Evolutionary conservation across 53 echinoderm and acorn worm genomes (phyloP).

Genomic region (Temnopleurus reevesii): DNA sequence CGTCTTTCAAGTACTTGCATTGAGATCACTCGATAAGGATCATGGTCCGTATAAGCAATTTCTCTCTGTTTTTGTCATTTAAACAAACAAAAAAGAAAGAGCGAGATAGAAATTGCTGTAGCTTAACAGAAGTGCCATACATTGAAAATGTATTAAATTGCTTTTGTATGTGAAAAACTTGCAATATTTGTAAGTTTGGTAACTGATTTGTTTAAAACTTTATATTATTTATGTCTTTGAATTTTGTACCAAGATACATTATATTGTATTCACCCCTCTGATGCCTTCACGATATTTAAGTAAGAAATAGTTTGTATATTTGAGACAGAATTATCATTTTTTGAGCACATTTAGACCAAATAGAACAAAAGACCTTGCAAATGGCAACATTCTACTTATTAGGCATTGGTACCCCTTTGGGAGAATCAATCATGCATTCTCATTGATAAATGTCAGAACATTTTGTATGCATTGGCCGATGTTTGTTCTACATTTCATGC

Average conservation of each 20-base stretch:
- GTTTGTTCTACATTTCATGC: neutral
- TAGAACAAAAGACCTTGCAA: constrained; percentile 1
- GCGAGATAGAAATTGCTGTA: constrained; percentile 1
- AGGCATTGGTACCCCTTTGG: neutral
- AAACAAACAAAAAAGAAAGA: neutral
- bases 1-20: neutral
- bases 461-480: neutral
- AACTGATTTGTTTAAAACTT: neutral
- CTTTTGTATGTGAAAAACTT: constrained; percentile 1
- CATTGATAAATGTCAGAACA: neutral
- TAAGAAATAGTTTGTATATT: constrained; percentile 9
- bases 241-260: neutral
- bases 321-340: neutral
- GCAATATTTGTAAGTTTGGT: constrained; percentile 29
- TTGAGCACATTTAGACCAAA: constrained; percentile 18
- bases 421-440: neutral
- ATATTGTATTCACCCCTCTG: neutral
- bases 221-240: constrained; percentile 5
- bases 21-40: neutral
- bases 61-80: neutral
- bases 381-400: neutral
- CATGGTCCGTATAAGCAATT: neutral
- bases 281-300: constrained; percentile 15
- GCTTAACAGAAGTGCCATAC: constrained; percentile 19
- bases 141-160: neutral